phyloP scores from a whole-genome alignment of 2,797 vertebrate species.

The Urocyon cinereoargenteus region DNA sequence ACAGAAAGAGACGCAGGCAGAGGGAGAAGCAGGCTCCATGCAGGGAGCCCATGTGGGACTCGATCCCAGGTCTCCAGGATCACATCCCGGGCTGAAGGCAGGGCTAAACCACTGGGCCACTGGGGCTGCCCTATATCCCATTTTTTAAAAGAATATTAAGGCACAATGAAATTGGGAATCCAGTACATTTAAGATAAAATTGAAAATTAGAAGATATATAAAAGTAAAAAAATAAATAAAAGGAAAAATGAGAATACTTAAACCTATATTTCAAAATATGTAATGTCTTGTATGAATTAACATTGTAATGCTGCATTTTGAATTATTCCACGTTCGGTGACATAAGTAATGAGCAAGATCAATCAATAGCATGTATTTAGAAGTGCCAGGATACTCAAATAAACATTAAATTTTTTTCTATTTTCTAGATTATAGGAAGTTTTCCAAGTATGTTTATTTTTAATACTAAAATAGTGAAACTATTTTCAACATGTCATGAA shows the following conservation, averaged over 20 bases:
- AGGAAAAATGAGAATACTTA: not conserved
- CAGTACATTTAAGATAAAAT: not conserved
- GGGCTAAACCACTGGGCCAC: too few species aligned
- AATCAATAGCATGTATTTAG: not conserved
- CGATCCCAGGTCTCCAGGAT: too few species aligned
- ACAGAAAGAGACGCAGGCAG: too few species aligned
- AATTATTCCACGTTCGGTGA: not conserved
- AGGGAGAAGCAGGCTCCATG: too few species aligned
- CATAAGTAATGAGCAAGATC: not conserved
- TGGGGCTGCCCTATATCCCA: not conserved
- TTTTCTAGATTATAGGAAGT: not conserved
- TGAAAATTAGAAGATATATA: not conserved
- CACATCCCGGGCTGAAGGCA: too few species aligned
- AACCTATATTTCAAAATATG: not conserved
- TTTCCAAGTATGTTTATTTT: not conserved
- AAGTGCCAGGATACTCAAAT: not conserved
- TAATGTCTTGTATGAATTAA: not conserved
- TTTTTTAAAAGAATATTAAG: not conserved
- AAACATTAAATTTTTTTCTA: not conserved
- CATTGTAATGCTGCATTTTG: not conserved
- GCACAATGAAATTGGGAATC: not conserved
- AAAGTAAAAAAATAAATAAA: not conserved
- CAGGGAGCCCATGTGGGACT: too few species aligned
- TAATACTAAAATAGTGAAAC: not conserved
- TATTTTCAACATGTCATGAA: not conserved